A percentile compares a stretch with the other conserved stretches of the same genome.
Conservation (phyloP, 1,140 invertebrate species). For the Plutomurus gul region DNA sequence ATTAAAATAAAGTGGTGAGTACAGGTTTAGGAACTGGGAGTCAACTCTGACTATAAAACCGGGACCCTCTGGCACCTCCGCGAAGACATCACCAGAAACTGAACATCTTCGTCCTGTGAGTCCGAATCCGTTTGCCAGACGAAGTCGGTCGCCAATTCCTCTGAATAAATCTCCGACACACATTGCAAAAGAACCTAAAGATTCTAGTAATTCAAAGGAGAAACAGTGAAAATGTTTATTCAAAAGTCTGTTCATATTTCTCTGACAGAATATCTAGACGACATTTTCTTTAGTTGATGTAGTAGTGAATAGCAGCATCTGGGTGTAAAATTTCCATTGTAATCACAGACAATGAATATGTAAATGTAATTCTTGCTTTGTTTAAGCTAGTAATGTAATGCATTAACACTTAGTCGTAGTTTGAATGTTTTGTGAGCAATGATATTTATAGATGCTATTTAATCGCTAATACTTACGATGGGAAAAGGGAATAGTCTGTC, state of each 20-base stretch:
- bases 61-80: background rate
- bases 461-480: too few relatives aligned
- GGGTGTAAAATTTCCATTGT: background rate
- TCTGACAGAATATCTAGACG: too few relatives aligned
- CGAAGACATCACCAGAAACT: constrained; percentile 46
- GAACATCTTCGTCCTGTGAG: constrained; percentile 38
- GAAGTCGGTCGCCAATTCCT: constrained; percentile 36
- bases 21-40: constrained; percentile 53
- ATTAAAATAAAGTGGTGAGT: background rate
- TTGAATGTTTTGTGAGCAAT: too few relatives aligned
- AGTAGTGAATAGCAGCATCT: too few relatives aligned
- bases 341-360: background rate
- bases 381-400: too few relatives aligned
- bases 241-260: background rate
- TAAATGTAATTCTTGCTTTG: too few relatives aligned
- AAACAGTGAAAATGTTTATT: constrained; percentile 8
- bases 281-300: too few relatives aligned
- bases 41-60: constrained; percentile 53
- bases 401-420: too few relatives aligned
- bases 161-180: constrained; percentile 34
- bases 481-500: too few relatives aligned
- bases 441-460: too few relatives aligned
- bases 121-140: constrained; percentile 38
- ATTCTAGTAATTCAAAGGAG: background rate
- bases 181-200: background rate